Conservation (phyloP, 92 coral and sea anemone genomes). For the Scolanthus callimorphus region DNA sequence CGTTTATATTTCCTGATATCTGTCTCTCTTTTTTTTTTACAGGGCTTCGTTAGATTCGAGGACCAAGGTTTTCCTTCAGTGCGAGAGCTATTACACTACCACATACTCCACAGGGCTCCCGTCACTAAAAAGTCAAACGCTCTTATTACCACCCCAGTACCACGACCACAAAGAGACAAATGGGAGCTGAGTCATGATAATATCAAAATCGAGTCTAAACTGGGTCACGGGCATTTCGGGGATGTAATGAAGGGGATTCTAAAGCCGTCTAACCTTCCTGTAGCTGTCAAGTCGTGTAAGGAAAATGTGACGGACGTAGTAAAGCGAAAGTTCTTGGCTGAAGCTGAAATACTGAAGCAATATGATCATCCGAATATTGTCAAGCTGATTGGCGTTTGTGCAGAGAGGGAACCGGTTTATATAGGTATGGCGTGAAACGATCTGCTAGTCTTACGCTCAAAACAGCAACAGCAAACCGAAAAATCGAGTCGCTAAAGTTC, state of each 20-base stretch:
- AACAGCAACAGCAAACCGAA: no score
- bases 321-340: conserved; percentile 85
- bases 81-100: conserved; percentile 71
- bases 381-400: conserved; percentile 83
- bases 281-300: conserved; percentile 89
- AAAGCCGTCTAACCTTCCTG: conserved; percentile 56
- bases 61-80: conserved; percentile 85
- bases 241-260: conserved; percentile 91
- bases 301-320: conserved; percentile 63
- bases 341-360: conserved; percentile 90
- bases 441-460: no score
- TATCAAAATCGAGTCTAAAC: conserved; percentile 48
- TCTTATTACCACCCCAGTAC: conserved; percentile 50
- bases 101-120: conserved; percentile 47
- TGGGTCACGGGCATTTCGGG: conserved; percentile 97
- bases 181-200: conserved; percentile 69
- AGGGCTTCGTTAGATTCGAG: conserved; percentile 86
- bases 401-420: conserved; percentile 87
- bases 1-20: no score
- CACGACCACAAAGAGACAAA: conserved; percentile 39
- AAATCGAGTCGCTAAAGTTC: no score
- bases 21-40: no score
- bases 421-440: no score
- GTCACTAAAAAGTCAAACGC: conserved; percentile 90
- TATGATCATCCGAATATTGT: conserved; percentile 97